These are phyloP conservation scores for Leptobrachium ailaonicum DNA, from an alignment of 2,113 vertebrate genomes.

Conservation along the genomic window DNA sequence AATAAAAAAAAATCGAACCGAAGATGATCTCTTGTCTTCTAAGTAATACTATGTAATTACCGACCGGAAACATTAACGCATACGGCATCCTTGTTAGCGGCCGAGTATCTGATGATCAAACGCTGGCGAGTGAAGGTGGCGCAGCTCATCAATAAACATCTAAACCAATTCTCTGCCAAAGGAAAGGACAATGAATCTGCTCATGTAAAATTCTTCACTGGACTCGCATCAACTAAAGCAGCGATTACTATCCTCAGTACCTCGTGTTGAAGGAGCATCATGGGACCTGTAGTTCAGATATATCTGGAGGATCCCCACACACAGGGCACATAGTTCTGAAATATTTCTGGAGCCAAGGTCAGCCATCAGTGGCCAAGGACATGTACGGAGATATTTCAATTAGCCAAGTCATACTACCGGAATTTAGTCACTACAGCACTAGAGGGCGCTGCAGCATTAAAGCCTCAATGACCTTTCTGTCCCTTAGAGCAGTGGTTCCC, in stretches of 20 bases:
- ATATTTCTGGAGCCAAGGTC: too few relatives aligned
- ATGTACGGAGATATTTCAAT: too few relatives aligned
- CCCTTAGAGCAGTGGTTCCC: background rate
- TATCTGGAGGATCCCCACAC: too few relatives aligned
- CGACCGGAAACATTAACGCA: constrained; percentile 68
- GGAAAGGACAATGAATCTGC: constrained; percentile 8
- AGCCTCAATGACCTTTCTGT: constrained; percentile 70
- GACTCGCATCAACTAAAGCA: too few relatives aligned
- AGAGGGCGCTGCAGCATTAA: constrained; percentile 88
- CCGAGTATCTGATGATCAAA: constrained; percentile 3
- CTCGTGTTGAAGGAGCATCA: too few relatives aligned
- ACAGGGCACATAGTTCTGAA: too few relatives aligned
- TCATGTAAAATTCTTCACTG: background rate
- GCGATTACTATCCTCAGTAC: too few relatives aligned
- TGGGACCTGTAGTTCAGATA: too few relatives aligned
- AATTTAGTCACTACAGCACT: constrained; percentile 67
- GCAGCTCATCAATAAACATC: too few relatives aligned
- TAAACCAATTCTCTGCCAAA: constrained; percentile 1
- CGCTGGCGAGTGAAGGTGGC: background rate
- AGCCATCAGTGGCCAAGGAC: too few relatives aligned
- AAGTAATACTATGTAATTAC: constrained; percentile 70
- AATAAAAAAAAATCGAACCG: constrained; percentile 74
- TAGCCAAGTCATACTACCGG: constrained; percentile 26
- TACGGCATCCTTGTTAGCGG: constrained; percentile 2
- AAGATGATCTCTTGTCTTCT: constrained; percentile 69